Percentiles rank a stretch among this genome's conserved stretches.
phyloP scores from a whole-genome alignment of 2,113 vertebrate species.

The Hemichromis elongatus region DNA sequence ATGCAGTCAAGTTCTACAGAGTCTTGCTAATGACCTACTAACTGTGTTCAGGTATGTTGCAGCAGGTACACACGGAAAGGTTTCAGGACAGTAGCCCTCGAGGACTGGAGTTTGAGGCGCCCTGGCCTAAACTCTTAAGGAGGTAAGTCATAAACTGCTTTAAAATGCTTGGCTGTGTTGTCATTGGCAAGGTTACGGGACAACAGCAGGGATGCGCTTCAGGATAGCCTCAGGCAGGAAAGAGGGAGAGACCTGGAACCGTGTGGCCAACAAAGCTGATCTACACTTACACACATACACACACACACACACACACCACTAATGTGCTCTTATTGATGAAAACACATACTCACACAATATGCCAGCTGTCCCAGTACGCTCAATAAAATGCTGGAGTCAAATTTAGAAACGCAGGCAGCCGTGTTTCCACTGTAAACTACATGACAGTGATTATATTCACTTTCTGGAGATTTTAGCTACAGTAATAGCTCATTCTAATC shows the following conservation, averaged over 20 bases:
- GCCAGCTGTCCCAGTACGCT: neutral
- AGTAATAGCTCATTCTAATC: too few relatives aligned
- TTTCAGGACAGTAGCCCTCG: too few relatives aligned
- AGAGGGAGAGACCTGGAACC: neutral
- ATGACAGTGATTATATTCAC: neutral
- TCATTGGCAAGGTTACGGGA: slow-evolving; percentile 24
- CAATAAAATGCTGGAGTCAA: neutral
- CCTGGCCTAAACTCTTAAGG: neutral
- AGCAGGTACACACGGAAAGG: too few relatives aligned
- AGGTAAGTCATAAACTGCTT: neutral
- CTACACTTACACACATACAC: neutral
- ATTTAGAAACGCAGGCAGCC: neutral
- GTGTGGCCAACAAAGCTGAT: neutral
- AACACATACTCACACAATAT: neutral
- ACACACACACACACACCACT: neutral
- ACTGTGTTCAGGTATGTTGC: too few relatives aligned
- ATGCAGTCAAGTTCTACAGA: too few relatives aligned
- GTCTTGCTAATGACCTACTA: too few relatives aligned
- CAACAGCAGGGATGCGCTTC: neutral
- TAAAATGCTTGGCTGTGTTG: slow-evolving; percentile 15
- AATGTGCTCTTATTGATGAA: neutral
- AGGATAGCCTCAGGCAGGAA: neutral
- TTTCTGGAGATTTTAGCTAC: neutral
- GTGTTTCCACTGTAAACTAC: neutral
- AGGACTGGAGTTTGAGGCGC: too few relatives aligned